Evolutionary conservation across 2,888 invertebrate genomes (phyloP).

Genomic region (Kuschelorhynchus macadamiae): DNA sequence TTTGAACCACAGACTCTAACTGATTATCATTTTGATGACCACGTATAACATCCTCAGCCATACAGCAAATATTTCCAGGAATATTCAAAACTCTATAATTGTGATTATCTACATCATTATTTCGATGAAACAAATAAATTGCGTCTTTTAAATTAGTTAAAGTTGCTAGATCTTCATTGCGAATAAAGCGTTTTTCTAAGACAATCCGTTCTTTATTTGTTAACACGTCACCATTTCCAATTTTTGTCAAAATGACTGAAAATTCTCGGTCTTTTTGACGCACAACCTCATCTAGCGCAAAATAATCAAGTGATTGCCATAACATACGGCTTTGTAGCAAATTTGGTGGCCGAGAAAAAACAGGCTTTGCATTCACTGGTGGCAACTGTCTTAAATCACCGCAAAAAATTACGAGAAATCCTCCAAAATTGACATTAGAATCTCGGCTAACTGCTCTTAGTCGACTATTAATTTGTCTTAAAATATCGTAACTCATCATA

Average conservation of each 20-base stretch:
- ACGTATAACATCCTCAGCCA: too few species aligned
- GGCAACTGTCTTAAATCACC: slow-evolving; percentile 64
- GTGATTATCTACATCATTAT: background rate
- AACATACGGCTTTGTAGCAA: slow-evolving; percentile 42
- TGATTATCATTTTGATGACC: slow-evolving; percentile 19
- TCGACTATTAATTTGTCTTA: slow-evolving; percentile 9
- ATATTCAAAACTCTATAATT: too few species aligned
- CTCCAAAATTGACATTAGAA: slow-evolving; percentile 56
- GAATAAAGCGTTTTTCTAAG: slow-evolving; percentile 7
- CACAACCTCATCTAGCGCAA: slow-evolving; percentile 59
- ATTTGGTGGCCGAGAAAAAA: slow-evolving; percentile 37
- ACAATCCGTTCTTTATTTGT: slow-evolving; percentile 7
- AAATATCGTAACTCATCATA: slow-evolving; percentile 41
- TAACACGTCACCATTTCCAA: slow-evolving; percentile 30
- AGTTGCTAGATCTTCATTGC: slow-evolving; percentile 12
- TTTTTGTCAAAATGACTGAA: slow-evolving; percentile 52
- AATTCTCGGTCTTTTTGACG: slow-evolving; percentile 61
- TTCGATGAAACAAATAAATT: slow-evolving; percentile 26
- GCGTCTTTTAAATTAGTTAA: slow-evolving; percentile 16
- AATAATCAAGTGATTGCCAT: slow-evolving; percentile 61
- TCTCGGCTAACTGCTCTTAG: slow-evolving; percentile 46
- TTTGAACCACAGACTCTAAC: too few species aligned
- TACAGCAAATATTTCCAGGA: background rate
- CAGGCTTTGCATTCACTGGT: slow-evolving; percentile 60
- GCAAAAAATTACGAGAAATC: slow-evolving; percentile 61